A percentile compares a stretch with the other conserved stretches of the same genome.
Evolutionary conservation across 2,797 vertebrate species (phyloP).

Genomic region (Pelochelys cantorii): DNA sequence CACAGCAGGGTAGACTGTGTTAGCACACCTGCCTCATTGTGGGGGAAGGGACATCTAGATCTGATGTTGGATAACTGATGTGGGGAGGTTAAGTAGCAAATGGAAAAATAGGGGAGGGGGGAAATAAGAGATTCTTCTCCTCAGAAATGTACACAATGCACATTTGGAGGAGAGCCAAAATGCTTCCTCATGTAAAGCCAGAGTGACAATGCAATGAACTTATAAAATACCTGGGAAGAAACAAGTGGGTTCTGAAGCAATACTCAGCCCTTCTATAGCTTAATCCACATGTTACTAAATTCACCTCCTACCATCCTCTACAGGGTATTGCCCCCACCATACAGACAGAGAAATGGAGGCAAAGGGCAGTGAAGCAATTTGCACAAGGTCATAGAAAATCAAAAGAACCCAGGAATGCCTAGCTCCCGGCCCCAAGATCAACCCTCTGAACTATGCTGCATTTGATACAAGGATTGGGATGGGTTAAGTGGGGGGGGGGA

Average conservation of each 20-base stretch:
- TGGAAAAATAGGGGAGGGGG: neutral
- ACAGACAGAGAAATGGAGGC: neutral
- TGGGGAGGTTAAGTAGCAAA: neutral
- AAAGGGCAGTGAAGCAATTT: conserved; percentile 41
- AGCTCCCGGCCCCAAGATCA: neutral
- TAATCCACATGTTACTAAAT: neutral
- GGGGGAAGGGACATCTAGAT: neutral
- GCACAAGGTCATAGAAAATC: conserved; percentile 22
- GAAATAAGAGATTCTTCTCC: neutral
- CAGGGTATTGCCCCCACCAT: neutral
- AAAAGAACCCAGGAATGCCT: neutral
- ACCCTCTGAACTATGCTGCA: neutral
- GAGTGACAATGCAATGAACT: neutral
- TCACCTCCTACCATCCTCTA: conserved; percentile 34
- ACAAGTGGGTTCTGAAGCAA: conserved; percentile 40
- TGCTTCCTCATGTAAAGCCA: conserved; percentile 29
- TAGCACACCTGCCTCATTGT: neutral
- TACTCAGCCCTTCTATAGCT: neutral
- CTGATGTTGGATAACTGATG: neutral
- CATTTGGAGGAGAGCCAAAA: neutral
- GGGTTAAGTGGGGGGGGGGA: neutral
- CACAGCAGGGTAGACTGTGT: neutral
- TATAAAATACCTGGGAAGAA: conserved; percentile 35
- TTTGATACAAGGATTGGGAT: neutral
- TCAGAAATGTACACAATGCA: neutral